Evolutionary conservation across 2,888 invertebrate genomes (phyloP).

Genomic region (Dolichopus griseipennis): DNA sequence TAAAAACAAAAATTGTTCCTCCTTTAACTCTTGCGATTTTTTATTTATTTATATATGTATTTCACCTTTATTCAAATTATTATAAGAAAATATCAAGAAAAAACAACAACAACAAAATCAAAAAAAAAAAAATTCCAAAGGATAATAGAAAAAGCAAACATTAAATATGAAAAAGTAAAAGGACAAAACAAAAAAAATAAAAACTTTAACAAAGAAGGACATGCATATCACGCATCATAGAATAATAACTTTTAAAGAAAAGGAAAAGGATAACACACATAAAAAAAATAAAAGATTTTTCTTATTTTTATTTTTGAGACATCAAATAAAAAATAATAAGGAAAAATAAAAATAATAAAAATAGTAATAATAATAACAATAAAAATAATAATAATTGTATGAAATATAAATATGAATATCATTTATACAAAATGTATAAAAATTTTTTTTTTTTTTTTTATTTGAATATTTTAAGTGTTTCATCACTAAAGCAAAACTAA

Average conservation of each 20-base stretch:
- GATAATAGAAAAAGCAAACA: not conserved
- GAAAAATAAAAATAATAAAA: not conserved
- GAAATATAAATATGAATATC: conserved; percentile 3
- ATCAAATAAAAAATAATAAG: not conserved
- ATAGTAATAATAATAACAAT: not conserved
- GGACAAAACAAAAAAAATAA: too few species aligned
- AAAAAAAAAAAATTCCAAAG: not conserved
- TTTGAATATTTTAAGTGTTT: not conserved
- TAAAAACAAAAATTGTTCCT: not conserved
- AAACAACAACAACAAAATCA: not conserved
- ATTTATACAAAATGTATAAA: not conserved
- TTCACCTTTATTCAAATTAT: not conserved
- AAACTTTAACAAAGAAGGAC: not conserved
- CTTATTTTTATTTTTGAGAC: not conserved
- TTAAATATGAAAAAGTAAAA: not conserved
- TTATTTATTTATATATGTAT: not conserved
- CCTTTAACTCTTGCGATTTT: not conserved
- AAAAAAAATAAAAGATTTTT: conserved; percentile 1
- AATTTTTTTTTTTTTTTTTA: not conserved
- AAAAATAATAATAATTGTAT: not conserved
- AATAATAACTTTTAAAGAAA: not conserved
- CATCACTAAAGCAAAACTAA: too few species aligned
- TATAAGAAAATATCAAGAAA: not conserved
- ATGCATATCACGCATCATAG: conserved; percentile 6
- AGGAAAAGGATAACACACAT: not conserved